Conservation (phyloP, 2,888 invertebrate genomes). For the Erebia aethiops region DNA sequence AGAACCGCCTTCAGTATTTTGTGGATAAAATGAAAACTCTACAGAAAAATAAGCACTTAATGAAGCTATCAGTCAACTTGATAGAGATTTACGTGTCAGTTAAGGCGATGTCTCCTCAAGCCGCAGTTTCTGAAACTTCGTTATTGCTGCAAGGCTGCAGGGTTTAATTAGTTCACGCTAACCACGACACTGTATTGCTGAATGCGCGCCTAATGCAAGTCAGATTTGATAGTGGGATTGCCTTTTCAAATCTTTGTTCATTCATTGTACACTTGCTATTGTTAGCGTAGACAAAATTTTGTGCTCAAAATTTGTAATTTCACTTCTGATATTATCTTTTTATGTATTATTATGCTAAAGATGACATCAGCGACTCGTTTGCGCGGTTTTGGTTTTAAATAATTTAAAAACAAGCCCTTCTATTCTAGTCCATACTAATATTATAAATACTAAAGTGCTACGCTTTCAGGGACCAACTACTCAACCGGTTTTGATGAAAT, state of each 20-base stretch:
- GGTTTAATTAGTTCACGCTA: constrained; percentile 10
- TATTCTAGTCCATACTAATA: too few relatives aligned
- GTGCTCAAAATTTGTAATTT: too few relatives aligned
- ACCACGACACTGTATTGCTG: constrained; percentile 3
- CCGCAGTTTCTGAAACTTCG: constrained; percentile 4
- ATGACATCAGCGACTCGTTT: too few relatives aligned
- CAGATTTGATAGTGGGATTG: constrained; percentile 3
- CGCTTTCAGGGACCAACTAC: too few relatives aligned
- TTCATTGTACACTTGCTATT: too few relatives aligned
- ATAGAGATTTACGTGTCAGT: constrained; percentile 17
- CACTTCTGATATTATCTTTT: too few relatives aligned
- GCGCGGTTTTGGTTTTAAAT: too few relatives aligned
- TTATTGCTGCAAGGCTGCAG: constrained; percentile 15
- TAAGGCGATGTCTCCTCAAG: not conserved
- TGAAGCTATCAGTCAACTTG: constrained; percentile 9
- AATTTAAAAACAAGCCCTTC: too few relatives aligned
- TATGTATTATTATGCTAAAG: too few relatives aligned
- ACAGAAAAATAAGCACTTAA: not conserved
- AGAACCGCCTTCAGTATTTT: not conserved
- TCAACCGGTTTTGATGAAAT: too few relatives aligned
- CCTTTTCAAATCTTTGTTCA: not conserved
- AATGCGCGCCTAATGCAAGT: constrained; percentile 1
- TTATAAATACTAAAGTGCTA: too few relatives aligned
- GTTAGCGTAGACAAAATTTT: too few relatives aligned
- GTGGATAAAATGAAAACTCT: not conserved